Percentiles rank a stretch among this genome's conserved stretches.
Conservation (phyloP, 2,888 invertebrate species). For the Xestia rhomboidea region DNA sequence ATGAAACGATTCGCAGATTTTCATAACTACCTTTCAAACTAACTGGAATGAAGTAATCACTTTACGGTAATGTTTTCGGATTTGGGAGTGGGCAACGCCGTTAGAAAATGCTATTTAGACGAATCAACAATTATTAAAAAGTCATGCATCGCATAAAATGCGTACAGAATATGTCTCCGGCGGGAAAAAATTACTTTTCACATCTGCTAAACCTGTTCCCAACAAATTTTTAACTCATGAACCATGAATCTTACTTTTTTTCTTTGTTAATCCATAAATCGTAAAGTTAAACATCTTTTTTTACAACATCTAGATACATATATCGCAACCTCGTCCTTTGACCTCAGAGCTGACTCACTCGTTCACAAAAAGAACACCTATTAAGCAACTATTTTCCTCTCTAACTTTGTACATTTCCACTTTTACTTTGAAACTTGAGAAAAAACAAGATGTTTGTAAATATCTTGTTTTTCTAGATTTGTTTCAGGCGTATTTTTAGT, state of each 20-base stretch:
- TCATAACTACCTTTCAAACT: neutral
- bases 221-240: neutral
- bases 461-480: conserved; percentile 53
- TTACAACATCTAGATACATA: neutral
- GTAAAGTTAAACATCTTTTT: neutral
- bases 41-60: neutral
- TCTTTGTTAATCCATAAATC: neutral
- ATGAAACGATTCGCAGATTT: neutral
- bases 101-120: neutral
- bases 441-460: conserved; percentile 65
- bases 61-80: neutral
- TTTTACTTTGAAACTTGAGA: conserved; percentile 44
- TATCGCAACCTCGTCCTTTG: conserved; percentile 2
- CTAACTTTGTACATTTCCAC: conserved; percentile 55
- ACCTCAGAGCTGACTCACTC: conserved; percentile 34
- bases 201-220: neutral
- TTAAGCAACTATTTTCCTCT: conserved; percentile 46
- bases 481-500: conserved; percentile 27
- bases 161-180: neutral
- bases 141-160: neutral
- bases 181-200: neutral
- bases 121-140: neutral
- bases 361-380: conserved; percentile 53
- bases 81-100: neutral
- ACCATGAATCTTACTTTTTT: neutral